A percentile compares a stretch with the other conserved stretches of the same genome.
phyloP scores from a whole-genome alignment of 2,888 invertebrate species.

The Synanthedon formicaeformis region DNA sequence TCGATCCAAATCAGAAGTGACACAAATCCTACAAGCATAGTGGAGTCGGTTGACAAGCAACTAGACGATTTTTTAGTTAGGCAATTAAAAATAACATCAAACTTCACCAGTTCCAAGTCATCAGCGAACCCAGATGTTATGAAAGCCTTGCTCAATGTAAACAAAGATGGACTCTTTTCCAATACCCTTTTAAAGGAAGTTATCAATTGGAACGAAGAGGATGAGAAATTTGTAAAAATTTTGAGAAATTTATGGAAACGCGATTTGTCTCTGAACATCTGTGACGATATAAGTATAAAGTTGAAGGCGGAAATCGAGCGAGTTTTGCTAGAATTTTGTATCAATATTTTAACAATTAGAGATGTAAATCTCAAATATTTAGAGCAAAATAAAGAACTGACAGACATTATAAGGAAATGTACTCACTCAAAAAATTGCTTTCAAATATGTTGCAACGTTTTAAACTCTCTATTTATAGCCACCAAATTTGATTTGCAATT shows the following conservation, averaged over 20 bases:
- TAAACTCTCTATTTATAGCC: slow-evolving; percentile 39
- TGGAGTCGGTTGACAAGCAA: slow-evolving; percentile 17
- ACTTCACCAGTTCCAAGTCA: slow-evolving; percentile 22
- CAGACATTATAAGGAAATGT: slow-evolving; percentile 26
- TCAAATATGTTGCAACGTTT: slow-evolving; percentile 38
- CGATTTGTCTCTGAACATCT: slow-evolving; percentile 11
- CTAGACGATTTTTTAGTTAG: slow-evolving; percentile 44
- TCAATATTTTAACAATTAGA: slow-evolving; percentile 17
- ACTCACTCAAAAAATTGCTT: slow-evolving; percentile 39
- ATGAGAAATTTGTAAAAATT: slow-evolving; percentile 20
- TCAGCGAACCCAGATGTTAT: slow-evolving; percentile 36
- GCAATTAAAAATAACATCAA: slow-evolving; percentile 26
- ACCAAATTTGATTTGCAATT: slow-evolving; percentile 32
- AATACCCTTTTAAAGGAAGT: slow-evolving; percentile 26
- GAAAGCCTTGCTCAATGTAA: slow-evolving; percentile 46
- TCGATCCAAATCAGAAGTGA: slow-evolving; percentile 16
- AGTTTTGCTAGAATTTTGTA: slow-evolving; percentile 23
- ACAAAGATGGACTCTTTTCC: slow-evolving; percentile 18
- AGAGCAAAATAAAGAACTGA: slow-evolving; percentile 12
- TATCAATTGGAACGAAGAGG: slow-evolving; percentile 27
- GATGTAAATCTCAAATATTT: slow-evolving; percentile 18
- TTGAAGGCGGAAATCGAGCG: slow-evolving; percentile 43
- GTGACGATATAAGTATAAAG: slow-evolving; percentile 38
- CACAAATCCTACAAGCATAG: neutral
- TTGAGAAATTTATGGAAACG: slow-evolving; percentile 35